These are phyloP conservation scores for Drosophila meridionalis DNA, from an alignment of 2,888 invertebrate genomes.

Conservation along the genomic window DNA sequence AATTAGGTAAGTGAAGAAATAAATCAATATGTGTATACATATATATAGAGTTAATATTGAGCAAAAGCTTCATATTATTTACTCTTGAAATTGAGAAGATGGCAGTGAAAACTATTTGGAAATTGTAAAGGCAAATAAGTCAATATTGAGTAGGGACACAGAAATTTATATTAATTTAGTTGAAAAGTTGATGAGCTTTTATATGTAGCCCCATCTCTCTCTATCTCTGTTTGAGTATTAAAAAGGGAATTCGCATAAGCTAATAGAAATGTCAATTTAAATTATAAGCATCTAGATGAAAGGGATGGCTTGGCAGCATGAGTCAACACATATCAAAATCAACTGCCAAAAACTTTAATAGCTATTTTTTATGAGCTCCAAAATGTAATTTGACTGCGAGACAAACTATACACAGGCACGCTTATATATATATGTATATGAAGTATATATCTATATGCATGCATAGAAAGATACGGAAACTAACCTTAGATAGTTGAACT, in stretches of 20 bases:
- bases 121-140: neutral
- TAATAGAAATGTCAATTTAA: constrained; percentile 60
- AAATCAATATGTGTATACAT: neutral
- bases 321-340: constrained; percentile 44
- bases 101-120: neutral
- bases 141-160: neutral
- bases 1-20: constrained; percentile 91
- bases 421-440: neutral
- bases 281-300: constrained; percentile 51
- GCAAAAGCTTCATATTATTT: neutral
- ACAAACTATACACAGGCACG: constrained; percentile 24
- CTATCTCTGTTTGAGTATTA: neutral
- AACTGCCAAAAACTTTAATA: constrained; percentile 64
- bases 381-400: constrained; percentile 68
- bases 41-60: neutral
- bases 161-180: neutral
- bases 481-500: constrained; percentile 48
- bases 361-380: constrained; percentile 50
- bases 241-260: constrained; percentile 8
- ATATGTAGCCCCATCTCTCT: neutral
- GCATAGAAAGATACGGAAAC: constrained; percentile 10
- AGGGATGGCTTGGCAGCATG: neutral
- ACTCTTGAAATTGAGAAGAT: neutral
- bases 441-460: neutral
- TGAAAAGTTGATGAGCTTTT: neutral